Percentiles rank a stretch among this genome's conserved stretches.
Conservation (phyloP, 2,113 vertebrate species). For the Litocranius walleri region DNA sequence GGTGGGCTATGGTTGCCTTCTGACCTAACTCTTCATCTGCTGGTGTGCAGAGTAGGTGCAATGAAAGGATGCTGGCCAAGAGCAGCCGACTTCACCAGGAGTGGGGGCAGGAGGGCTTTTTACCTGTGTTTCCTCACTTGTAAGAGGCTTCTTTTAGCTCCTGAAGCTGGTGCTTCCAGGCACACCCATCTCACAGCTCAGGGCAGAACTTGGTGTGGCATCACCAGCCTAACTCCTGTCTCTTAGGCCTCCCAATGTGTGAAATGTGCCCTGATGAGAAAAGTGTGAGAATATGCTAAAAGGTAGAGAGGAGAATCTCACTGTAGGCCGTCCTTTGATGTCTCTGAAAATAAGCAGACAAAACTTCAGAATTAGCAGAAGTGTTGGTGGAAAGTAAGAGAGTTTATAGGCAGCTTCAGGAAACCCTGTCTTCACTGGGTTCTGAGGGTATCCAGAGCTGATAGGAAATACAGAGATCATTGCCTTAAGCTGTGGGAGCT, state of each 20-base stretch:
- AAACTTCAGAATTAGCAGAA: background rate
- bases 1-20: background rate
- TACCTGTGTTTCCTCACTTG: background rate
- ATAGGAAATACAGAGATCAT: background rate
- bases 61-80: background rate
- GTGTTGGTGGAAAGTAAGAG: background rate
- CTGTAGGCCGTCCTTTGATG: background rate
- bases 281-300: background rate
- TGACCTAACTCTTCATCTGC: background rate
- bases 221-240: background rate
- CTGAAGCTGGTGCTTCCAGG: background rate
- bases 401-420: background rate
- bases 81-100: background rate
- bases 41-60: background rate
- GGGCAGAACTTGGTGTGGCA: background rate
- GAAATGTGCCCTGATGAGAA: background rate
- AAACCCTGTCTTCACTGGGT: background rate
- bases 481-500: too few species aligned
- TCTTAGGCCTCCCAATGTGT: fast-evolving
- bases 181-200: too few species aligned
- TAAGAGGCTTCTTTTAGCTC: background rate
- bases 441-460: background rate
- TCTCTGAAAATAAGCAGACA: background rate
- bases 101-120: background rate
- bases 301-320: background rate